phyloP scores from a whole-genome alignment of 1,140 invertebrate species.

The Phthorimaea operculella region DNA sequence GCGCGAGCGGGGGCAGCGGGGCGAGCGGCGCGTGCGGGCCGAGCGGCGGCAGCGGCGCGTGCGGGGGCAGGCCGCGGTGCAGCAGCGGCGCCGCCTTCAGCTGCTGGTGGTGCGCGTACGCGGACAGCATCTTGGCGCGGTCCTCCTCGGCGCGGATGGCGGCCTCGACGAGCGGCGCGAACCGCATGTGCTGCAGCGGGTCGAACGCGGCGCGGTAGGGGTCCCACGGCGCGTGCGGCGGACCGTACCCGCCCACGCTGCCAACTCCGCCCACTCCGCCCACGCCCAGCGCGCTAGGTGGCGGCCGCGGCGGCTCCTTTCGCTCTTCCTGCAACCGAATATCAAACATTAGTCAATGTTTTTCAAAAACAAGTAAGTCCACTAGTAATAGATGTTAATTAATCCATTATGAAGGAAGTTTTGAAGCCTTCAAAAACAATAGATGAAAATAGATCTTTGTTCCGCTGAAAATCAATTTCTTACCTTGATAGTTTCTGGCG shows the following conservation, averaged over 20 bases:
- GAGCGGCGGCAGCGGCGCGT: conserved; percentile 30
- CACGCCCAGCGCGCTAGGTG: conserved; percentile 68
- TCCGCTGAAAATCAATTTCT: background rate
- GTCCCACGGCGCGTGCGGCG: conserved; percentile 73
- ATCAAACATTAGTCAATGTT: too few species aligned
- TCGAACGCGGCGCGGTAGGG: conserved; percentile 71
- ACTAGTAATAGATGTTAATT: background rate
- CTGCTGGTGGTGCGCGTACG: conserved; percentile 71
- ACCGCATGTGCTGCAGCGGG: conserved; percentile 73
- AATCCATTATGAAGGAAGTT: background rate
- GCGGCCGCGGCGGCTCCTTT: conserved; percentile 63
- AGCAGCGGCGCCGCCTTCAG: conserved; percentile 52
- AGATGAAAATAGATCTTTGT: background rate
- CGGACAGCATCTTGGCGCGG: conserved; percentile 77
- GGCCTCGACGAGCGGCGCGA: conserved; percentile 79
- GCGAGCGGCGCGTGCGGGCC: conserved; percentile 23
- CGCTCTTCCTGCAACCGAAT: conserved; percentile 43
- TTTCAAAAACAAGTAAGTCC: background rate
- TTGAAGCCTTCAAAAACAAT: background rate
- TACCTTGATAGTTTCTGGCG: conserved; percentile 49
- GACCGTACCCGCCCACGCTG: conserved; percentile 41
- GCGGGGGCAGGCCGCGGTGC: conserved; percentile 47
- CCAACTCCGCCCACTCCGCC: too few species aligned
- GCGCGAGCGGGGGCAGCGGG: conserved; percentile 39
- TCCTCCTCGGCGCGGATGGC: conserved; percentile 79